Conservation (phyloP, 2,888 invertebrate genomes). For the Drosophila percnosoma region DNA sequence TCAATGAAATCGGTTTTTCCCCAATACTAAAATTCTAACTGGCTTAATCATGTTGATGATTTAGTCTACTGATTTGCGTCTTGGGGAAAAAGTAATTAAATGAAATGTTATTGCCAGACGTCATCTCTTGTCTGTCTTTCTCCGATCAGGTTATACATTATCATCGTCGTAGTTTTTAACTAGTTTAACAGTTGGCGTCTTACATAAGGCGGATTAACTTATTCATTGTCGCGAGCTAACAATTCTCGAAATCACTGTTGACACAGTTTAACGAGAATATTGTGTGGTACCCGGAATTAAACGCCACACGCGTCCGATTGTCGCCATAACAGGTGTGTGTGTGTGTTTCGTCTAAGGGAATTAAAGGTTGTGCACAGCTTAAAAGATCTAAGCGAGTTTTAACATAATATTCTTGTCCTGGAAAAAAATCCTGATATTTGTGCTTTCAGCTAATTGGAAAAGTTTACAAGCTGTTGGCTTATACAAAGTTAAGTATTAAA, state of each 20-base stretch:
- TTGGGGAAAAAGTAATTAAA: slow-evolving; percentile 61
- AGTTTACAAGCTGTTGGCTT: background rate
- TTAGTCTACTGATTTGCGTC: slow-evolving; percentile 15
- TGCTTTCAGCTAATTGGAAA: background rate
- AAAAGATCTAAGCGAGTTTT: background rate
- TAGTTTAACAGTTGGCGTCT: slow-evolving; percentile 9
- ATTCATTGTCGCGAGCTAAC: slow-evolving; percentile 17
- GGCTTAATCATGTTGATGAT: slow-evolving; percentile 24
- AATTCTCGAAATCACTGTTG: slow-evolving; percentile 33
- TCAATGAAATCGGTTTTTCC: slow-evolving; percentile 61
- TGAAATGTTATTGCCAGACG: slow-evolving; percentile 13
- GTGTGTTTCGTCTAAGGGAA: background rate
- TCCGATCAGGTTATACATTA: slow-evolving; percentile 18
- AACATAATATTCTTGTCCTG: background rate
- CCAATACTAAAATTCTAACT: slow-evolving; percentile 25
- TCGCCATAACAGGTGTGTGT: background rate
- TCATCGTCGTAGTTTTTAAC: background rate
- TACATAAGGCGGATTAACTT: slow-evolving; percentile 15
- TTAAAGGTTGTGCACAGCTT: slow-evolving; percentile 1
- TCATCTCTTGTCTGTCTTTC: slow-evolving; percentile 16
- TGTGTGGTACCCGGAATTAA: slow-evolving; percentile 17
- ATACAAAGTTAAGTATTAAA: background rate
- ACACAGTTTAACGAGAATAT: slow-evolving; percentile 15
- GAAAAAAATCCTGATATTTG: background rate
- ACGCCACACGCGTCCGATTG: background rate